These are phyloP conservation scores for Hormaphis cornu DNA, from an alignment of 1,140 invertebrate species.

Conservation along the genomic window DNA sequence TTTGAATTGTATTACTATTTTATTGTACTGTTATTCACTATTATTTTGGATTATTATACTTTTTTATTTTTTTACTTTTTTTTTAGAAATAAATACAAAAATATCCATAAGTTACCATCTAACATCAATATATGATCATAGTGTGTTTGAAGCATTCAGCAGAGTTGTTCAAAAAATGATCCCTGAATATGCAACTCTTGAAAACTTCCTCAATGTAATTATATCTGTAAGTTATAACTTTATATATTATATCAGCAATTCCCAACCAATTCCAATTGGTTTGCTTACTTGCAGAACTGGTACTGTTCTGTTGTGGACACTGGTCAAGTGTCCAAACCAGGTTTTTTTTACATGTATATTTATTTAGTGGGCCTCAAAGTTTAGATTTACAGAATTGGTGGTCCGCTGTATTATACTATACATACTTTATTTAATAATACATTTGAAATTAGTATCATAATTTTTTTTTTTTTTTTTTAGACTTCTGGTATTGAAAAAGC, in stretches of 20 bases:
- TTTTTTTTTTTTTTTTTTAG: constrained; percentile 49
- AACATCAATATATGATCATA: constrained; percentile 99
- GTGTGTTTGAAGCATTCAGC: constrained; percentile 99
- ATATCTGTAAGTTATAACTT: constrained; percentile 63
- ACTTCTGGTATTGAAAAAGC: constrained; percentile 97
- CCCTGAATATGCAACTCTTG: constrained; percentile 90
- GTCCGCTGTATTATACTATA: background rate
- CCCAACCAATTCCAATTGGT: no score
- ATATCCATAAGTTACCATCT: constrained; percentile 91
- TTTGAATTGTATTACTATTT: no score
- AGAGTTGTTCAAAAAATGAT: constrained; percentile 99
- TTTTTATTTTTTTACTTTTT: constrained; percentile 38
- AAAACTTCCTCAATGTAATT: constrained; percentile 97
- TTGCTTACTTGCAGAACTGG: no score
- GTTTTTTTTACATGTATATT: no score
- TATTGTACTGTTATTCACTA: no score
- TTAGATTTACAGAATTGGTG: no score
- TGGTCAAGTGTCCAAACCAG: no score
- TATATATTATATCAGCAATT: constrained; percentile 45
- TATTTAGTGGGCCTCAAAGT: no score
- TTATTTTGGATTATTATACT: no score
- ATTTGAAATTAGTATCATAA: no score
- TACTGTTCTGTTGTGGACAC: no score
- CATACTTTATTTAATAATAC: background rate
- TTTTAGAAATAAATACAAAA: constrained; percentile 58